These are phyloP conservation scores for Pteropus rufus DNA, from an alignment of 2,797 vertebrate genomes.

Conservation along the genomic window DNA sequence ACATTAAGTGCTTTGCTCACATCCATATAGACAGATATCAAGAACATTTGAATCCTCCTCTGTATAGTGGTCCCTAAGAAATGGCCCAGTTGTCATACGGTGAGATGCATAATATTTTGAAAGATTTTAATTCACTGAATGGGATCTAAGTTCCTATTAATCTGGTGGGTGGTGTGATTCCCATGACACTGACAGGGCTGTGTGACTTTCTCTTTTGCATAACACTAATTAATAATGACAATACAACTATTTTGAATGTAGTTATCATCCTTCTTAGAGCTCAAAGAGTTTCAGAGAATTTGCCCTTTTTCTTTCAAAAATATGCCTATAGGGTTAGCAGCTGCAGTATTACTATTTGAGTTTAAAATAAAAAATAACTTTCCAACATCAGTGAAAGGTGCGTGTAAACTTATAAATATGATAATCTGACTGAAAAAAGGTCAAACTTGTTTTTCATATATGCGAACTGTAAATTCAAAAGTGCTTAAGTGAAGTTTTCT, in stretches of 20 bases:
- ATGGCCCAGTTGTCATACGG: not conserved
- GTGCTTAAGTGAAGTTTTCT: not conserved
- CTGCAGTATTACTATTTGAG: not conserved
- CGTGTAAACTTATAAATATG: constrained; percentile 1
- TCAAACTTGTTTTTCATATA: not conserved
- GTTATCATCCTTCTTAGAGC: not conserved
- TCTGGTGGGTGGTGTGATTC: not conserved
- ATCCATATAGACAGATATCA: not conserved
- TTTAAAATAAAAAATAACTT: constrained; percentile 54
- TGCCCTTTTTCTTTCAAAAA: constrained; percentile 34
- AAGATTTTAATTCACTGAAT: not conserved
- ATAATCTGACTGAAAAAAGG: not conserved
- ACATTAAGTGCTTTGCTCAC: not conserved
- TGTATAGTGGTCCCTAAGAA: not conserved
- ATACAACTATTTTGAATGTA: not conserved
- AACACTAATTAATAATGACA: constrained; percentile 26
- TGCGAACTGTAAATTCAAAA: constrained; percentile 22
- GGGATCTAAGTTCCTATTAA: constrained; percentile 2
- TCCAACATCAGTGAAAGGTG: not conserved
- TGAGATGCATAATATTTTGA: not conserved
- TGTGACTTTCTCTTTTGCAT: not conserved
- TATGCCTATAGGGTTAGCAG: not conserved
- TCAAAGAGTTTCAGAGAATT: not conserved
- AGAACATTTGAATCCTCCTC: not conserved
- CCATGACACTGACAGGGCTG: not conserved